Conservation (phyloP, 2,888 invertebrate species). For the Clostera curtula region DNA sequence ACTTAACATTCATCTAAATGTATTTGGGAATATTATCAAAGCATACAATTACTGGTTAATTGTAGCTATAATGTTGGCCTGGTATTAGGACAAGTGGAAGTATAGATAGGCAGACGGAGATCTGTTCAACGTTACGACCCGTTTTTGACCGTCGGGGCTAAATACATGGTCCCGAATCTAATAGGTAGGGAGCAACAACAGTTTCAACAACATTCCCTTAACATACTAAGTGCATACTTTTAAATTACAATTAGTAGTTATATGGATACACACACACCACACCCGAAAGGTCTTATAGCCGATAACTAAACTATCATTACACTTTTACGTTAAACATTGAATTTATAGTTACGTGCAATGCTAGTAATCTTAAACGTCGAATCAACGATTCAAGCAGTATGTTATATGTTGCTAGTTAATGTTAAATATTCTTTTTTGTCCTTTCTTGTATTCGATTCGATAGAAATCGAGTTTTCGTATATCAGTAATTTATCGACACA, state of each 20-base stretch:
- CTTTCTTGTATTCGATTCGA: no score
- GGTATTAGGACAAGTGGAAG: constrained; percentile 3
- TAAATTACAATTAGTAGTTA: constrained; percentile 24
- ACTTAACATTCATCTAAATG: constrained; percentile 10
- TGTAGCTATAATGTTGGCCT: constrained; percentile 12
- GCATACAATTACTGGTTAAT: constrained; percentile 13
- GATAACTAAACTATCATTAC: constrained; percentile 21
- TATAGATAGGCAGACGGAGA: no score
- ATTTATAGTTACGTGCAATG: constrained; percentile 30
- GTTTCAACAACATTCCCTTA: constrained; percentile 11
- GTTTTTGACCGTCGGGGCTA: constrained; percentile 6
- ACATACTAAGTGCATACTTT: constrained; percentile 11
- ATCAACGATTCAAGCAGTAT: constrained; percentile 26
- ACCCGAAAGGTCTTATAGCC: constrained; percentile 24
- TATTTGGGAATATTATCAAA: constrained; percentile 6
- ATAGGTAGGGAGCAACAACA: constrained; percentile 15
- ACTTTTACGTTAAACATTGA: constrained; percentile 29
- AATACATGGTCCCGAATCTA: constrained; percentile 22
- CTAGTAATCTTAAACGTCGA: constrained; percentile 29
- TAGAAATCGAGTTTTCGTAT: no score
- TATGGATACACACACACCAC: constrained; percentile 26
- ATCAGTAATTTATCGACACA: neutral
- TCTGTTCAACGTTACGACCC: no score
- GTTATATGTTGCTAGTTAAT: constrained; percentile 7
- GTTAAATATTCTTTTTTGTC: constrained; percentile 3